Conservation (phyloP, 2,797 vertebrate species). For the Phrynocephalus vlangalii region DNA sequence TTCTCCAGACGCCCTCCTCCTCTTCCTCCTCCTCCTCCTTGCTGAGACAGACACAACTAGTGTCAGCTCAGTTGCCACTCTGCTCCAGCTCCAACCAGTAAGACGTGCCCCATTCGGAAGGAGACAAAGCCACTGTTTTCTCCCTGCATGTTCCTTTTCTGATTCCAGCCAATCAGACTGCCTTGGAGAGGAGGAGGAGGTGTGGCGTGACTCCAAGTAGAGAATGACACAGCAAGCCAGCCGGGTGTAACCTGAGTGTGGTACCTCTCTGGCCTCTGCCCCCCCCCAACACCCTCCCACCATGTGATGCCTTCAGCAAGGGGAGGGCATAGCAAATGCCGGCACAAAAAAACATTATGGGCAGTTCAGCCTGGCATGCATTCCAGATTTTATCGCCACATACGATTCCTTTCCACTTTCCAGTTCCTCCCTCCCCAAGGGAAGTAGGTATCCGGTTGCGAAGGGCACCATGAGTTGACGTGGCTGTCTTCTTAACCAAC, state of each 20-base stretch:
- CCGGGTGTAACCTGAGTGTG: neutral
- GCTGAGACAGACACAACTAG: neutral
- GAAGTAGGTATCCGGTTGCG: neutral
- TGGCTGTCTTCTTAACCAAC: too few species aligned
- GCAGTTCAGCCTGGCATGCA: rapidly evolving
- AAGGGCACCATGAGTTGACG: neutral
- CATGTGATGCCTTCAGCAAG: neutral
- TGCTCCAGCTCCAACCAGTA: neutral
- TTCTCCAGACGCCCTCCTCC: neutral
- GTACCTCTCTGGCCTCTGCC: neutral
- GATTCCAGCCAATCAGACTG: constrained; percentile 25
- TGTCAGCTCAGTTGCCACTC: neutral
- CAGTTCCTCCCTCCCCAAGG: constrained; percentile 13
- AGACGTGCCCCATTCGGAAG: neutral
- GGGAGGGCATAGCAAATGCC: neutral
- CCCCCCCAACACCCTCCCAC: too few species aligned
- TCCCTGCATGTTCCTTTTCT: neutral
- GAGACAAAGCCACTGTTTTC: neutral
- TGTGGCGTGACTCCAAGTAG: constrained; percentile 14
- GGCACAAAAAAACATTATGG: neutral
- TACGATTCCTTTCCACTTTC: neutral
- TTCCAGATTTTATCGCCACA: neutral
- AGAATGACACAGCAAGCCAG: neutral
- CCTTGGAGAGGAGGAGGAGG: neutral
- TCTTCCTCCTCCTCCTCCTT: too few species aligned